A percentile compares a stretch with the other conserved stretches of the same genome.
phyloP scores from a whole-genome alignment of 2,888 invertebrate species.

The Steinernema hermaphroditum region DNA sequence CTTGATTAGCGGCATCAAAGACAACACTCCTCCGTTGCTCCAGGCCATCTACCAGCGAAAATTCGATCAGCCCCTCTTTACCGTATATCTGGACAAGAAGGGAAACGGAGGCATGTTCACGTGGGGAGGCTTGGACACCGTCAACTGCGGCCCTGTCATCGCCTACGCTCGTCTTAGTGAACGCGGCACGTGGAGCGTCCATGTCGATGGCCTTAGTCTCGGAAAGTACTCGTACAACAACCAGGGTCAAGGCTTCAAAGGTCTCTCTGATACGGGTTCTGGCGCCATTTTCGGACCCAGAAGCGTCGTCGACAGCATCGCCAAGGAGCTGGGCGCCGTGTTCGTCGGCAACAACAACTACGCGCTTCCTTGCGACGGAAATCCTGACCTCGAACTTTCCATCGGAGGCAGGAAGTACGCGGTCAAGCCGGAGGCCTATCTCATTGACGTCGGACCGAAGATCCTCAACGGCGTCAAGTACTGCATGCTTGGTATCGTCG shows the following conservation, averaged over 20 bases:
- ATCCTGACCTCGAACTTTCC: slow-evolving; percentile 28
- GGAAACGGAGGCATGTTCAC: not conserved
- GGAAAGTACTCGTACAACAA: slow-evolving; percentile 41
- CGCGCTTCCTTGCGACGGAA: not conserved
- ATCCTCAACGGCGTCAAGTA: too few relatives aligned
- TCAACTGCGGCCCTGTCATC: slow-evolving; percentile 46
- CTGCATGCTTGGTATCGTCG: too few relatives aligned
- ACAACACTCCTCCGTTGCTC: slow-evolving; percentile 32
- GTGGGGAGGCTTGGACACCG: slow-evolving; percentile 45
- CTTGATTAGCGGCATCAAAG: too few relatives aligned
- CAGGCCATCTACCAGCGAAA: slow-evolving; percentile 44
- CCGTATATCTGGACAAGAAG: too few relatives aligned
- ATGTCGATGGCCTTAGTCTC: slow-evolving; percentile 28
- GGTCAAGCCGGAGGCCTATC: not conserved
- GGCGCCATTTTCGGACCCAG: slow-evolving; percentile 40
- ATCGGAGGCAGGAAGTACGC: not conserved
- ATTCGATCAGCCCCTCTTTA: not conserved
- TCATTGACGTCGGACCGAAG: too few relatives aligned
- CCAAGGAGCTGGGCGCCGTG: slow-evolving; percentile 42
- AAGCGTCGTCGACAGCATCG: slow-evolving; percentile 39
- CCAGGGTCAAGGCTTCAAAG: slow-evolving; percentile 41
- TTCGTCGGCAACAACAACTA: not conserved
- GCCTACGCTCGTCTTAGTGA: slow-evolving; percentile 25
- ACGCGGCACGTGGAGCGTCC: slow-evolving; percentile 25
- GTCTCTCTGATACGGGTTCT: too few relatives aligned